Base-by-base conservation (phyloP, 2,797 vertebrate species). In the Sus cebifrons region DNA sequence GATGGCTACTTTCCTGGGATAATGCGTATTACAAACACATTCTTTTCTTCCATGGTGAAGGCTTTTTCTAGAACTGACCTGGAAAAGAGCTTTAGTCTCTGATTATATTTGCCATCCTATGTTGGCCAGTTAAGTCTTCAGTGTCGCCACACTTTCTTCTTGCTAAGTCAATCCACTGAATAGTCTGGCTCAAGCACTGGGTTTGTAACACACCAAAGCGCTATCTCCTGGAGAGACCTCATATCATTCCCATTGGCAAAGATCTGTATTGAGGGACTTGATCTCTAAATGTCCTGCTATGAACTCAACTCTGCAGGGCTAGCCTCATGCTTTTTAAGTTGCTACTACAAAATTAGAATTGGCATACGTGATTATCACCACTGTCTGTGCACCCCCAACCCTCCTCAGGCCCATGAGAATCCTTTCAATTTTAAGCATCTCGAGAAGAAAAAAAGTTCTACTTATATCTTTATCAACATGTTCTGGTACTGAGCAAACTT, bases 21-120 rank as follows among this genome's bases (percentile, higher is more conserved):
- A 77, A 15, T 56, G 2, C 25, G 16, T 56, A n/a, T 77, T 49
- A 15, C 7, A 5, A 40, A 56, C 23, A 67, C 29, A 4, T 77
- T 79, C 27, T 94, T 74, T 20, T 92, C 64, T 84, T 54, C 36
- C 71, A 87, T 67, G 5, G 10, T 86, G n/a, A 82, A 83, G 73
- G 36, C 58, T 62, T 70, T 54, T 82, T 11, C 17, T 60, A 40
- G n/a, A 27, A 90, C 60, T 87, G 65, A 91, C n/a, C 54, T 56
- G 23, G 4, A 89, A 52, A 52, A 49, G 14, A 4, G 6, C 65
- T 83, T 85, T n/a, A 15, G 52, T 49, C 40, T 27, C 60, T 49
- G 13, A 0, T 73, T 74, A 64, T 29, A 13, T 7, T 20, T 67
- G 25, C 56, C 18, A 54, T 86, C 32, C 73, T 65, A 0, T 13